Conservation (phyloP, 2,888 invertebrate species). For the Parnassius apollo region DNA sequence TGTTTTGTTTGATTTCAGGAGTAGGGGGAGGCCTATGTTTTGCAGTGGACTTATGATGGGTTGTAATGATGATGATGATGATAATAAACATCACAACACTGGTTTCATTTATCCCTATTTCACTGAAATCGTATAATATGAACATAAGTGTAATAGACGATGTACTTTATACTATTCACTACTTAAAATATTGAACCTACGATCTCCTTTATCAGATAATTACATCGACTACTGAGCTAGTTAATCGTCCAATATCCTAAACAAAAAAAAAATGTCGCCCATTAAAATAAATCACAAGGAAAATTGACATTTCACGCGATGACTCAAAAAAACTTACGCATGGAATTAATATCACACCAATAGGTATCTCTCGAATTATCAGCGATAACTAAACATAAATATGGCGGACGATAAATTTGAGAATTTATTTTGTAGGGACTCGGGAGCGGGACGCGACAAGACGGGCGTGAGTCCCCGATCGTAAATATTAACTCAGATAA, state of each 20-base stretch:
- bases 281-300: conserved; percentile 67
- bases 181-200: no score
- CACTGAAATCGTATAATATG: no score
- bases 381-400: conserved; percentile 62
- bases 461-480: conserved; percentile 51
- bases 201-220: not conserved
- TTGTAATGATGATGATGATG: no score
- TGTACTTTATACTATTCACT: no score
- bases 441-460: conserved; percentile 51
- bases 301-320: conserved; percentile 75
- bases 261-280: conserved; percentile 30
- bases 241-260: conserved; percentile 19
- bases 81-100: no score
- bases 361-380: conserved; percentile 66
- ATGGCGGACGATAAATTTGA: conserved; percentile 70
- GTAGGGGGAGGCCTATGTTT: no score
- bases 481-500: conserved; percentile 77
- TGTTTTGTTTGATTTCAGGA: no score
- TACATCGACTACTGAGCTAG: not conserved
- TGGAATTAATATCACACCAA: conserved; percentile 69
- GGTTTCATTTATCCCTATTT: no score
- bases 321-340: conserved; percentile 51
- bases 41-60: no score
- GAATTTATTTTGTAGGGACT: conserved; percentile 61
- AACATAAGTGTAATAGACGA: no score